These are phyloP conservation scores for Nemoura dubitans DNA, from an alignment of 2,888 invertebrate genomes.

Conservation along the genomic window DNA sequence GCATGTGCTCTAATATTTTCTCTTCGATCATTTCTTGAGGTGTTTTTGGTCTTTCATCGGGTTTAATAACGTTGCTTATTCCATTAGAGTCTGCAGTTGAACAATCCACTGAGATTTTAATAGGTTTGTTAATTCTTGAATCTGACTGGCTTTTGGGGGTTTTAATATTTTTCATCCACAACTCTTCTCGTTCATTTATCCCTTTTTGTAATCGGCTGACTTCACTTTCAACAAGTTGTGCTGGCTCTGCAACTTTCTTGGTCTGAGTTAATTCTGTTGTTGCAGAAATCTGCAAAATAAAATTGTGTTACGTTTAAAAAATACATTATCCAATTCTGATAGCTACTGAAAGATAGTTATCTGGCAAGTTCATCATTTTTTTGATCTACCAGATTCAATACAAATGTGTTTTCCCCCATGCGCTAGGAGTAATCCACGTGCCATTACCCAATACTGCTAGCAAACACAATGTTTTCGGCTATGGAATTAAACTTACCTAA, in stretches of 20 bases:
- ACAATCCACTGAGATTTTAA: background rate
- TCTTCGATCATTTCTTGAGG: background rate
- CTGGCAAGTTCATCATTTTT: no score
- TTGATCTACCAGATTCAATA: no score
- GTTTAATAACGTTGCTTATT: background rate
- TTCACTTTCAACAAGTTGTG: conserved; percentile 45
- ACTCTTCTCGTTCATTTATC: conserved; percentile 47
- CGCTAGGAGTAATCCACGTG: background rate
- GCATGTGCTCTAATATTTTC: conserved; percentile 13
- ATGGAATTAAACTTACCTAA: background rate
- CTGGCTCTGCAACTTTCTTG: background rate
- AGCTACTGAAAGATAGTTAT: no score
- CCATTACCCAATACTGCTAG: background rate
- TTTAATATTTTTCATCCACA: conserved; percentile 43
- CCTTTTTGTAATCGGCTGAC: conserved; percentile 48
- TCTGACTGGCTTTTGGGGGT: conserved; percentile 2
- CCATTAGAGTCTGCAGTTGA: background rate
- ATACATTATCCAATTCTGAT: no score
- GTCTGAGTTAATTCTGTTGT: background rate
- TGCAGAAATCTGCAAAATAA: background rate
- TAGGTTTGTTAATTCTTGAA: background rate
- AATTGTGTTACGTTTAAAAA: background rate
- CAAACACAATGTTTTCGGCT: background rate
- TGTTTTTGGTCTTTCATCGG: background rate
- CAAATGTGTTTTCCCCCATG: no score